These are phyloP conservation scores for Morelia viridis DNA, from an alignment of 2,797 vertebrate species.

Conservation along the genomic window DNA sequence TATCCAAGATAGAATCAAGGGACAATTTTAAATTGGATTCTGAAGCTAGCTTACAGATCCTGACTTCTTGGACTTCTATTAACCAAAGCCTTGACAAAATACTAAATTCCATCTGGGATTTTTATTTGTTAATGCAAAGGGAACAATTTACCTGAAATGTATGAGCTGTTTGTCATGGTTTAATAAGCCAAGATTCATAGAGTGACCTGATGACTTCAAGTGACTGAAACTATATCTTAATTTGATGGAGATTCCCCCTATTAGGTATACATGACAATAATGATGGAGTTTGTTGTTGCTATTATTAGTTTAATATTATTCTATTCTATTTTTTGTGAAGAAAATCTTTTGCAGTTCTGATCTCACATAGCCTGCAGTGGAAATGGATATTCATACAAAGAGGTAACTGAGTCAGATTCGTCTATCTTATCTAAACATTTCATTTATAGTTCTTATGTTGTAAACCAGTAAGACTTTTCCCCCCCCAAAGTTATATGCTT, in stretches of 20 bases:
- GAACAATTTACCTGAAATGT: not conserved
- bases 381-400: not conserved
- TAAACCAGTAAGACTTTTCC: not conserved
- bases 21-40: not conserved
- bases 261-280: not conserved
- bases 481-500: not conserved
- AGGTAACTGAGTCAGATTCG: not conserved
- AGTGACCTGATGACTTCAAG: not conserved
- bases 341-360: conserved; percentile 1
- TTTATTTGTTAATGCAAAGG: not conserved
- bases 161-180: not conserved
- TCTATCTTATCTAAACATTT: not conserved
- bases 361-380: not conserved
- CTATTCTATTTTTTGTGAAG: not conserved
- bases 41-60: not conserved
- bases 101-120: not conserved
- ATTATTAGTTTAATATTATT: not conserved
- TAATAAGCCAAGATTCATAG: not conserved
- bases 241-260: not conserved
- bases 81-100: not conserved
- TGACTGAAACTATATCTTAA: not conserved
- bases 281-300: not conserved
- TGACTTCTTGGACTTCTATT: not conserved
- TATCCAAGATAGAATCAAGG: not conserved
- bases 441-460: not conserved